Conservation (phyloP, 2,113 vertebrate genomes). For the Nanorana parkeri region DNA sequence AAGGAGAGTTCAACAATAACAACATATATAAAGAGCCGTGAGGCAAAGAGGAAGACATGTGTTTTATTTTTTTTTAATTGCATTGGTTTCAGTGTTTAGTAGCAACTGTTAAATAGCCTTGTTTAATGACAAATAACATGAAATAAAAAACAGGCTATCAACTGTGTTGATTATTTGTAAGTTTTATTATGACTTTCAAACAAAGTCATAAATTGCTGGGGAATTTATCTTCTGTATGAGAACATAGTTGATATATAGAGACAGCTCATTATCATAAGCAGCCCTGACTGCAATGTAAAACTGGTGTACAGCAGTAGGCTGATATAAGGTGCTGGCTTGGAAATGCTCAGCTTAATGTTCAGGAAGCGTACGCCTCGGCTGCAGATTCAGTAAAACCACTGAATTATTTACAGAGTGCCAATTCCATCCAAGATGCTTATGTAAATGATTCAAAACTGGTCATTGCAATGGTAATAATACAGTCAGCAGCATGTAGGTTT, state of each 20-base stretch:
- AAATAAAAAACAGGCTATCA: not conserved
- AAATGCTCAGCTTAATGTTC: slow-evolving; percentile 59
- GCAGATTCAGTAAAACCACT: slow-evolving; percentile 62
- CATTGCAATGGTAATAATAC: slow-evolving; percentile 62
- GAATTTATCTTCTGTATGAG: not conserved
- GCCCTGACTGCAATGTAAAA: slow-evolving; percentile 18
- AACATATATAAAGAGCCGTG: no score
- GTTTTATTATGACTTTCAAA: not conserved
- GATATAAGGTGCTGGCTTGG: slow-evolving; percentile 32
- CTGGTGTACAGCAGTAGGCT: not conserved
- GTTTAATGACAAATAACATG: no score
- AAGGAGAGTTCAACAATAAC: no score
- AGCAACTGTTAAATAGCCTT: no score
- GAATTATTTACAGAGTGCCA: slow-evolving; percentile 71
- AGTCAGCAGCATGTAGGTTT: slow-evolving; percentile 43
- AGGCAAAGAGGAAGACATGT: no score
- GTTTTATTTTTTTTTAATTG: no score
- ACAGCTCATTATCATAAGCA: slow-evolving; percentile 32
- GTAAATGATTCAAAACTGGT: slow-evolving; percentile 71
- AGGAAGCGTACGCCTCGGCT: slow-evolving; percentile 40
- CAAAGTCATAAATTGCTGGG: slow-evolving; percentile 6
- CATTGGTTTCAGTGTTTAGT: no score
- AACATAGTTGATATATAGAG: slow-evolving; percentile 24
- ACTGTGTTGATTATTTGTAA: not conserved
- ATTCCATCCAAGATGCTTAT: slow-evolving; percentile 66